phyloP scores from a whole-genome alignment of 2,888 invertebrate genomes.

The Globia sparganii region DNA sequence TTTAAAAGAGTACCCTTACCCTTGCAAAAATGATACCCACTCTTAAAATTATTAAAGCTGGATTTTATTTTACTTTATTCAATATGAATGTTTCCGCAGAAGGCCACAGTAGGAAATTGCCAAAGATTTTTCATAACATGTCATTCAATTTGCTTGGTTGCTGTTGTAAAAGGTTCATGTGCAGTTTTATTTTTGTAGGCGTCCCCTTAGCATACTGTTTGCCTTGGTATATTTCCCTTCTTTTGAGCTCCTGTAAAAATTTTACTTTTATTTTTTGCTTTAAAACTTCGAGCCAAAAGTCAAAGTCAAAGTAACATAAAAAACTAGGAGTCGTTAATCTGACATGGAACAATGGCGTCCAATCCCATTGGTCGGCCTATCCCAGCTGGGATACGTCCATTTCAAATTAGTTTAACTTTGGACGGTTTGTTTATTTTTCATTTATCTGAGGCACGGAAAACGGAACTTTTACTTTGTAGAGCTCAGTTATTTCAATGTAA shows the following conservation, averaged over 20 bases:
- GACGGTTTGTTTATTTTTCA: conserved; percentile 71
- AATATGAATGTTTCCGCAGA: conserved; percentile 12
- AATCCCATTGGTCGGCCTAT: conserved; percentile 68
- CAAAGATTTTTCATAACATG: conserved; percentile 10
- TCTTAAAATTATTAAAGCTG: conserved; percentile 12
- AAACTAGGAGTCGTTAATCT: conserved; percentile 70
- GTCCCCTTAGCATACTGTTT: background rate
- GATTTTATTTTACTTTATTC: conserved; percentile 15
- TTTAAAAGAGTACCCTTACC: conserved; percentile 25
- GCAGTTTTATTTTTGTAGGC: background rate
- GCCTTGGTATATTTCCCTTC: background rate
- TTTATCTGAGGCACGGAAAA: conserved; percentile 58
- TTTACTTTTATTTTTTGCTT: background rate
- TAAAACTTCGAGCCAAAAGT: background rate
- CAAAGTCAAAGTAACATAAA: conserved; percentile 20
- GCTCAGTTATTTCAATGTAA: conserved; percentile 52
- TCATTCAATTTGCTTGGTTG: conserved; percentile 10
- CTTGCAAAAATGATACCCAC: conserved; percentile 11
- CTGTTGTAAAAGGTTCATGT: background rate
- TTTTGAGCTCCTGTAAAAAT: background rate
- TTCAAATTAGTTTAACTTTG: conserved; percentile 77
- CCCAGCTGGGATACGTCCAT: conserved; percentile 70
- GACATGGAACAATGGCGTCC: conserved; percentile 71
- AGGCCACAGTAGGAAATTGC: background rate
- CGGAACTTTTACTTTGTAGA: conserved; percentile 50